Percentiles rank a stretch among this genome's conserved stretches.
phyloP scores from a whole-genome alignment of 2,113 vertebrate genomes.

The Apus apus region DNA sequence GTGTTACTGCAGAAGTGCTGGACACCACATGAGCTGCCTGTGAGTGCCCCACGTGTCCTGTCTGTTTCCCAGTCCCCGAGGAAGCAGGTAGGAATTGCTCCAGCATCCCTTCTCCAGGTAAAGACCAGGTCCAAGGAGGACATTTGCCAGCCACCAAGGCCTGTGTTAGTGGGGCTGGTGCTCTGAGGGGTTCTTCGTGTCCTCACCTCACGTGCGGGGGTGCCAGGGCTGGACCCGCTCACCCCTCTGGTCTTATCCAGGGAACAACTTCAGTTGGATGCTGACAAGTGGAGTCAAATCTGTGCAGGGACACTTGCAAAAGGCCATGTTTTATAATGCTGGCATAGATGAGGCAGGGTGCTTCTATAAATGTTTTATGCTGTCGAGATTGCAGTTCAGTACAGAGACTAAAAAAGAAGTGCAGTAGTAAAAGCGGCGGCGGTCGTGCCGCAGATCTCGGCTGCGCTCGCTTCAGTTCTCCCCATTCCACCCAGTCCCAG shows the following conservation, averaged over 20 bases:
- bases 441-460: not conserved
- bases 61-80: accelerated
- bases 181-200: accelerated
- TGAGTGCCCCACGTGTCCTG: accelerated
- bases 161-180: accelerated
- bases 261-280: not conserved
- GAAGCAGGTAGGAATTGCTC: not conserved
- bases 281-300: not conserved
- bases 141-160: accelerated
- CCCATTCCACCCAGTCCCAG: not conserved
- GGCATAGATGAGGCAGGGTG: not conserved
- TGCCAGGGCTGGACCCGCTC: not conserved
- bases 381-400: not conserved
- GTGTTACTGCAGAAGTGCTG: not conserved
- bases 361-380: not conserved
- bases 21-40: accelerated
- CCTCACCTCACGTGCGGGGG: accelerated
- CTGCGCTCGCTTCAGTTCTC: accelerated
- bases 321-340: accelerated
- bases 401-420: not conserved
- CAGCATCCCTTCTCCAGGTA: not conserved
- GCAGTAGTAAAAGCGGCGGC: not conserved
- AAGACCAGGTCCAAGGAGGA: not conserved
- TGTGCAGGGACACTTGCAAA: not conserved
- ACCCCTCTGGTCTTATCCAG: accelerated